A percentile compares a stretch with the other conserved stretches of the same genome.
phyloP scores from a whole-genome alignment of 2,113 vertebrate genomes.

The Nothobranchius kuhntae region DNA sequence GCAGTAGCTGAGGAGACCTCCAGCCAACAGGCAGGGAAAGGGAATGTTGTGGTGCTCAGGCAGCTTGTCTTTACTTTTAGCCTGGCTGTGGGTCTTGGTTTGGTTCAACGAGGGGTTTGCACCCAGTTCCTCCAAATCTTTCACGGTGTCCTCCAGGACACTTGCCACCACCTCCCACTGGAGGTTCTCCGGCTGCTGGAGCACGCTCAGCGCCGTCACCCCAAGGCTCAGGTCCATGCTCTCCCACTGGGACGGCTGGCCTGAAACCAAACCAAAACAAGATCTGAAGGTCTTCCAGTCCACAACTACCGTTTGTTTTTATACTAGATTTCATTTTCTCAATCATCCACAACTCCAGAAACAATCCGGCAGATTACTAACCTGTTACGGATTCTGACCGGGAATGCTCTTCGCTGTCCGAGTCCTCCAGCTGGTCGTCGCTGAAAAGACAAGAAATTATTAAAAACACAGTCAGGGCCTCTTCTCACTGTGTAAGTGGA shows the following conservation, averaged over 20 bases:
- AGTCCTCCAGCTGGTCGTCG: conserved; percentile 97
- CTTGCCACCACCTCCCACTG: conserved; percentile 99
- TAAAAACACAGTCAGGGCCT: background rate
- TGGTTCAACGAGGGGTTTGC: conserved; percentile 89
- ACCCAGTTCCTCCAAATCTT: conserved; percentile 97
- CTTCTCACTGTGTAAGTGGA: background rate
- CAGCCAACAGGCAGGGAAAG: conserved; percentile 95
- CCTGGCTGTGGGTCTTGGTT: conserved; percentile 83
- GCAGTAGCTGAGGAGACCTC: conserved; percentile 94
- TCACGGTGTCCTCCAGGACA: conserved; percentile 96
- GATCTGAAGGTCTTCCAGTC: background rate
- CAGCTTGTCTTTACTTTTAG: conserved; percentile 93
- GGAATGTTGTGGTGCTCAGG: conserved; percentile 98
- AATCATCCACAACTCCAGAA: background rate
- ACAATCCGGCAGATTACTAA: conserved; percentile 45
- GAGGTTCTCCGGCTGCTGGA: conserved; percentile 97
- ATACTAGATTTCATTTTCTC: too few relatives aligned
- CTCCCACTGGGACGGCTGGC: conserved; percentile 94
- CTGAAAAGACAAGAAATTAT: conserved; percentile 68
- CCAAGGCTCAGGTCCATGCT: conserved; percentile 93
- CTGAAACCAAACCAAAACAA: conserved; percentile 66
- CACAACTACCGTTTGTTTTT: background rate
- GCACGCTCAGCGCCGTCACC: conserved; percentile 92
- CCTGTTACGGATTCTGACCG: conserved; percentile 96
- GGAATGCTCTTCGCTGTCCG: conserved; percentile 98